A percentile compares a stretch with the other conserved stretches of the same genome.
These are phyloP conservation scores for Orchesella cincta DNA, from an alignment of 1,140 invertebrate species.

Conservation along the genomic window DNA sequence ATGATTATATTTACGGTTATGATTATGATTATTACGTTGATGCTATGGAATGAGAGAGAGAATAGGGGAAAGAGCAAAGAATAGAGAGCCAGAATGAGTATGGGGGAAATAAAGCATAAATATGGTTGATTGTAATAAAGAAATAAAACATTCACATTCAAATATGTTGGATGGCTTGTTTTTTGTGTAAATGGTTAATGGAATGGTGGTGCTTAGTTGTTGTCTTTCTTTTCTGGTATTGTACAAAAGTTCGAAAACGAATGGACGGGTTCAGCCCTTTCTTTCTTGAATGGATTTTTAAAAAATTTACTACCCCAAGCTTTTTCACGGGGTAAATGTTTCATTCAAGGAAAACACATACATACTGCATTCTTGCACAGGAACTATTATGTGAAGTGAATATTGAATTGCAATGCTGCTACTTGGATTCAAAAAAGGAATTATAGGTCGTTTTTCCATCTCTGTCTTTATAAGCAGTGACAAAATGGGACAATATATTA, in stretches of 20 bases:
- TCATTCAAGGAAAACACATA: background rate
- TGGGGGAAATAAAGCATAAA: slow-evolving; percentile 15
- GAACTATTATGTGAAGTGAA: slow-evolving; percentile 10
- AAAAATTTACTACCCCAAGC: background rate
- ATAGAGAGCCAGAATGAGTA: background rate
- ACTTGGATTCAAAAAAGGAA: slow-evolving; percentile 12
- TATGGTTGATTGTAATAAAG: slow-evolving; percentile 41
- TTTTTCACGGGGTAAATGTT: background rate
- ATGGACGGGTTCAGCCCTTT: slow-evolving; percentile 6
- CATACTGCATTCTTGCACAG: background rate
- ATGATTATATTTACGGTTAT: slow-evolving; percentile 45
- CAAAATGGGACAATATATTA: slow-evolving; percentile 27
- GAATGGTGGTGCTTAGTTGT: background rate
- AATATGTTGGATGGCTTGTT: too few relatives aligned
- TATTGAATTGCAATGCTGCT: too few relatives aligned
- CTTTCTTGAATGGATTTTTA: slow-evolving; percentile 21
- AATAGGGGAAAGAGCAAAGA: background rate
- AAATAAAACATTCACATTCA: slow-evolving; percentile 46
- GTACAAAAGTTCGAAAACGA: background rate
- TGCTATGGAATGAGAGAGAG: slow-evolving; percentile 7
- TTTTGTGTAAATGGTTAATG: too few relatives aligned
- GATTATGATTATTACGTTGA: slow-evolving; percentile 40
- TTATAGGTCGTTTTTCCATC: too few relatives aligned
- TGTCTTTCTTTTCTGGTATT: slow-evolving; percentile 13
- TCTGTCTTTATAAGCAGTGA: too few relatives aligned